Base-by-base conservation (phyloP, 2,113 vertebrate species). In the Telmatochromis sp. region DNA sequence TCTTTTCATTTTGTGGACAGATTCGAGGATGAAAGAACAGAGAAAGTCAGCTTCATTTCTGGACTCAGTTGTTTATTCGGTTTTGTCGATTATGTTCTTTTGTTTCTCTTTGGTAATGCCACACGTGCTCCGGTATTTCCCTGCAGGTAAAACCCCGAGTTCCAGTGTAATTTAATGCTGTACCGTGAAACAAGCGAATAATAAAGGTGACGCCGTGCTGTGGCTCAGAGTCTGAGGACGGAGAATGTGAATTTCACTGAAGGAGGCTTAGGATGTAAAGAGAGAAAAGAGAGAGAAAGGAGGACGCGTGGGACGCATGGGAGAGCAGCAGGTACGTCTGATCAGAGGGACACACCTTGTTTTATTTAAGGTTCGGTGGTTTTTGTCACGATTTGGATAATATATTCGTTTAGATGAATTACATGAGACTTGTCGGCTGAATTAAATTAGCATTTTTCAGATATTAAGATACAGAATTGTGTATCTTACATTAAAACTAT, bases 321-420 rank as follows among this genome's bases (percentile, higher is more conserved):
- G 31, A 85, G 79, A 90, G 53, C 81, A 42, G 88, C 94, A 95
- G 94, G 94, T 94, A 93, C 50, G 92, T 93, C 73, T 81, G 57
- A 57, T 63, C 21, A 13, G 81, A 90, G 81, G 79, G 51, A 90
- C 81, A 53, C 89, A 82, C 68, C 45, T 86, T 51, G 35, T 54
- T 87, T 82, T 84, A 58, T 92, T 86, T 60, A 10, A 85, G 23
- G 11, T 37, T 54, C 15, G 17, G 23, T 11, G 65, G 5, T 51
- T 6, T 89, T 11, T 89, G 8, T 73, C 5, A 2, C 1, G 17
- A 23, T 26, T 12, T 89, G 5, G 31, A 8, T 35, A 2, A 9
- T 42, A 26, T 12, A 21, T 88, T 91, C 82, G 86, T 89, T 94
- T 55, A 4, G 54, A 47, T 80, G 33, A 71, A 8, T 65, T 42